phyloP scores from a whole-genome alignment of 2,113 vertebrate genomes.

The Macaca mulatta region DNA sequence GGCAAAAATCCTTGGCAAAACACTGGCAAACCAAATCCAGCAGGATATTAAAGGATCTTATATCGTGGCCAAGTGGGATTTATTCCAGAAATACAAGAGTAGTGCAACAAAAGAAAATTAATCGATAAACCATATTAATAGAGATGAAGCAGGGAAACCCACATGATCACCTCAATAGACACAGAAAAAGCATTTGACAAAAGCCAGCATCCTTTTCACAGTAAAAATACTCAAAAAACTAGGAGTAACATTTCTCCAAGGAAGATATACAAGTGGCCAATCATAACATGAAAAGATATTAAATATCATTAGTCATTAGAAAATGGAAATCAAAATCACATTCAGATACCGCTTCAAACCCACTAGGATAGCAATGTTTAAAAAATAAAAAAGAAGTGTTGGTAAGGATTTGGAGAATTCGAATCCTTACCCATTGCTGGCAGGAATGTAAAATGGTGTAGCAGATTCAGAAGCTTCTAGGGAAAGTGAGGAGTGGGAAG shows the following conservation, averaged over 20 bases:
- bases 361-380: neutral
- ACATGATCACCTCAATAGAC: neutral
- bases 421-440: neutral
- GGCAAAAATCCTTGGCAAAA: neutral
- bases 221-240: neutral
- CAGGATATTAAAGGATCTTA: conserved; percentile 11
- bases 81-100: neutral
- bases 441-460: neutral
- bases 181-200: neutral
- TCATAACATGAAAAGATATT: neutral
- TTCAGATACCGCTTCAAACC: neutral
- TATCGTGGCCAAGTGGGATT: neutral
- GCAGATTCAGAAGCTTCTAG: neutral
- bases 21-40: neutral
- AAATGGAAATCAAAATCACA: neutral
- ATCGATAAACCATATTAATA: neutral
- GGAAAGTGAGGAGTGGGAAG: neutral
- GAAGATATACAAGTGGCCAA: neutral
- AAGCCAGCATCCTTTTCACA: neutral
- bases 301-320: neutral
- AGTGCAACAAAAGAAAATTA: neutral
- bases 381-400: neutral
- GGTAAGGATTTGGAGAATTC: neutral
- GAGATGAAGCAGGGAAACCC: neutral
- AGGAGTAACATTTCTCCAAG: neutral